A percentile compares a stretch with the other conserved stretches of the same genome.
Conservation (phyloP, 2,113 vertebrate genomes). For the Urocolius indicus region DNA sequence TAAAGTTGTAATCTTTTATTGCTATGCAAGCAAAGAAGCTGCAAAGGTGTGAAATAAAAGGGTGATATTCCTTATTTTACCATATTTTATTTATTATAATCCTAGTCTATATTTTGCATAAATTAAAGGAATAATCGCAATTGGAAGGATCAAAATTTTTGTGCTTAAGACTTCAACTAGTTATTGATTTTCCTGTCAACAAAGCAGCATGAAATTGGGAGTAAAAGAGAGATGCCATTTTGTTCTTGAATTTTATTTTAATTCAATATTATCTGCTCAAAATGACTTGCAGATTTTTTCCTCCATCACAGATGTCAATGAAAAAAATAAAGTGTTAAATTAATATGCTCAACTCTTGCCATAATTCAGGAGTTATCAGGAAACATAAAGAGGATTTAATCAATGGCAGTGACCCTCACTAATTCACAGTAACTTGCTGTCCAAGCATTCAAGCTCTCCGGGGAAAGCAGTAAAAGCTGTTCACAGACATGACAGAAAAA, state of each 20-base stretch:
- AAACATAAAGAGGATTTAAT: conserved; percentile 66
- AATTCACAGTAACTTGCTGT: conserved; percentile 55
- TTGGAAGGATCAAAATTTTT: neutral
- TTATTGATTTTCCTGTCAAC: neutral
- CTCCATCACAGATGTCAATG: neutral
- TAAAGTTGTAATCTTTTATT: neutral
- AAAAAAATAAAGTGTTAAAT: conserved; percentile 36
- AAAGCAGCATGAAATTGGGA: neutral
- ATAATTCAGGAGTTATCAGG: conserved; percentile 59
- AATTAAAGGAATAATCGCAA: neutral
- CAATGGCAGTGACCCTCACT: conserved; percentile 60
- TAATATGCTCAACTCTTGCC: conserved; percentile 52
- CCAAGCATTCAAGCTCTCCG: conserved; percentile 35
- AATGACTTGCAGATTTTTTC: conserved; percentile 51
- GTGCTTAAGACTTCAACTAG: neutral
- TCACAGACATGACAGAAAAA: conserved; percentile 42
- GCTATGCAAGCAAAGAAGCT: neutral
- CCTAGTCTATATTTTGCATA: neutral
- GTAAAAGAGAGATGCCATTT: conserved; percentile 13
- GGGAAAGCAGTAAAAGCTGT: conserved; percentile 49
- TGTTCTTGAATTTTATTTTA: conserved; percentile 16
- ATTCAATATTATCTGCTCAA: conserved; percentile 11
- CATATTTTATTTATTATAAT: neutral
- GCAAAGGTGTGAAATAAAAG: neutral
- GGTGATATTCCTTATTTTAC: neutral